phyloP scores from a whole-genome alignment of 2,113 vertebrate species.

The Menura novaehollandiae region DNA sequence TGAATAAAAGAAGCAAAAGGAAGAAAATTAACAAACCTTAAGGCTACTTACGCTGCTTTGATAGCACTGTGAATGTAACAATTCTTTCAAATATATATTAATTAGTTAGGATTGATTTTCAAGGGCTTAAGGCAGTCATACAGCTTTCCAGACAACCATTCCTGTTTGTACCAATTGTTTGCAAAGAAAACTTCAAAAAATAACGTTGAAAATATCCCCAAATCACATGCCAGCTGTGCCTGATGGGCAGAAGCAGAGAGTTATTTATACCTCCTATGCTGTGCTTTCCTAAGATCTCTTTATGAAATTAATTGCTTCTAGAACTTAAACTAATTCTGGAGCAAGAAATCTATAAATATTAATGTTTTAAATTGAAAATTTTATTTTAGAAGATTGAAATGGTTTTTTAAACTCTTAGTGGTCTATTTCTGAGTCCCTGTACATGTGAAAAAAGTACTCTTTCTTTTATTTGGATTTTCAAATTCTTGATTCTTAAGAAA shows the following conservation, averaged over 20 bases:
- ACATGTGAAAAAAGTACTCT: not conserved
- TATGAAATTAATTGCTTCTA: not conserved
- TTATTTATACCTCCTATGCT: not conserved
- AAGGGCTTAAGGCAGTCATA: not conserved
- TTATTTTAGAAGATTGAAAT: not conserved
- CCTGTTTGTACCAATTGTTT: not conserved
- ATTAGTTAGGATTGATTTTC: not conserved
- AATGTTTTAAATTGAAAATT: not conserved
- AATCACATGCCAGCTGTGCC: not conserved
- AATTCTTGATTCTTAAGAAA: not conserved
- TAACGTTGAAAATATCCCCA: not conserved
- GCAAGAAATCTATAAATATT: not conserved
- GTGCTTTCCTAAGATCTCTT: not conserved
- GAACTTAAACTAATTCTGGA: not conserved
- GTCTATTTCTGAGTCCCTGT: not conserved
- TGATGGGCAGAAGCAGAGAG: not conserved
- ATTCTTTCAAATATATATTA: not conserved
- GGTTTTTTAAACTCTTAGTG: not conserved
- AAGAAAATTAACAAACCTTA: not conserved
- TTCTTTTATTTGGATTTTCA: not conserved
- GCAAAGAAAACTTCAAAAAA: not conserved
- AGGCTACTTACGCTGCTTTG: not conserved
- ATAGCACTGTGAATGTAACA: not conserved
- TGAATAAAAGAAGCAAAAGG: not conserved
- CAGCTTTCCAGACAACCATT: not conserved